A percentile compares a stretch with the other conserved stretches of the same genome.
phyloP scores from a whole-genome alignment of 1,140 invertebrate genomes.

The Papilio polytes region DNA sequence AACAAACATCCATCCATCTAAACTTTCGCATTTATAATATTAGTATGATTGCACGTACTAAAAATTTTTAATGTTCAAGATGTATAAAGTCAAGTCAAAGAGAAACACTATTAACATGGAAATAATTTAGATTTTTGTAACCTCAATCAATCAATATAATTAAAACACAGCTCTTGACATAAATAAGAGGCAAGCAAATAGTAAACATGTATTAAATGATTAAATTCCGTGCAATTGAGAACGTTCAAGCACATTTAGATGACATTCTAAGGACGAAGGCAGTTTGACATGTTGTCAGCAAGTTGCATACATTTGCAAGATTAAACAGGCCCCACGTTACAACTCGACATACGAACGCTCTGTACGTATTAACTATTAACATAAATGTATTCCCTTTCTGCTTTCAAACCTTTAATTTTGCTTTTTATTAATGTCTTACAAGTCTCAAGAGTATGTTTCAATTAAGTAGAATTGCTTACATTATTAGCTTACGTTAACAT shows the following conservation, averaged over 20 bases:
- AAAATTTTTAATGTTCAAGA: too few species aligned
- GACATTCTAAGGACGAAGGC: conserved; percentile 56
- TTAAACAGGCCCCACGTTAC: conserved; percentile 60
- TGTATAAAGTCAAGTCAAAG: too few species aligned
- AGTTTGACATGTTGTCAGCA: conserved; percentile 76
- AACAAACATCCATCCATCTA: too few species aligned
- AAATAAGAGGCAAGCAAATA: too few species aligned
- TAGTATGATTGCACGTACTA: too few species aligned
- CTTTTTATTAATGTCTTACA: conserved; percentile 3
- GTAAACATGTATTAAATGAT: background rate
- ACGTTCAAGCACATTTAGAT: conserved; percentile 21
- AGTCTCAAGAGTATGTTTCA: background rate
- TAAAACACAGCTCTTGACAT: too few species aligned
- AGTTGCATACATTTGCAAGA: conserved; percentile 81
- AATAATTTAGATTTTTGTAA: too few species aligned
- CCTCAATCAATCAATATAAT: too few species aligned
- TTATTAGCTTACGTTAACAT: background rate
- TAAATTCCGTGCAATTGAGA: background rate
- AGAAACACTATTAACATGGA: too few species aligned
- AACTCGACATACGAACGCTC: conserved; percentile 53
- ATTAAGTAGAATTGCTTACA: background rate
- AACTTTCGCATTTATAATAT: too few species aligned
- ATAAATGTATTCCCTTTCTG: conserved; percentile 67
- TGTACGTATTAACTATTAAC: conserved; percentile 74
- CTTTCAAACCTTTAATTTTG: background rate